Conservation (phyloP, 2,888 invertebrate species). For the Melieria crassipennis region DNA sequence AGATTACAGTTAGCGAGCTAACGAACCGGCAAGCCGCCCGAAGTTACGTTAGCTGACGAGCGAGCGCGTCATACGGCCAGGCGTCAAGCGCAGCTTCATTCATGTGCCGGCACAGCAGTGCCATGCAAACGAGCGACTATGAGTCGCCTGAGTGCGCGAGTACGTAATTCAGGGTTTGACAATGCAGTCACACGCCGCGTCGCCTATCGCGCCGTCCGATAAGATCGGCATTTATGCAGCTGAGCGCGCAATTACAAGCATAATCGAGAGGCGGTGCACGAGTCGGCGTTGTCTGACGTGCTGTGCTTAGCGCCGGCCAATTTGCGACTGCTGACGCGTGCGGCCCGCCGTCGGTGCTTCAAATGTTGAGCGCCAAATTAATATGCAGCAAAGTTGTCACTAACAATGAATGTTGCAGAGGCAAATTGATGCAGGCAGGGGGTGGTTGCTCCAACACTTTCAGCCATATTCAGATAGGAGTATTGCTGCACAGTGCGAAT, state of each 20-base stretch:
- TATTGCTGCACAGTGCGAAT: too few relatives aligned
- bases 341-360: not conserved
- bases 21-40: too few relatives aligned
- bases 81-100: too few relatives aligned
- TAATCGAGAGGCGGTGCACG: not conserved
- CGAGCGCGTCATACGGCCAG: too few relatives aligned
- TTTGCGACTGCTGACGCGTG: not conserved
- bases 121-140: not conserved
- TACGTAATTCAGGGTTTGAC: conserved; percentile 42
- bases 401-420: not conserved
- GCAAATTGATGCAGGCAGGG: not conserved
- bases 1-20: too few relatives aligned
- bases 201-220: conserved; percentile 13
- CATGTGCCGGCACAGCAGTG: too few relatives aligned
- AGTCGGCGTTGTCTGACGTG: not conserved
- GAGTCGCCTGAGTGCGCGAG: not conserved
- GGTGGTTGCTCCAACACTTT: too few relatives aligned
- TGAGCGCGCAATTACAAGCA: conserved; percentile 33
- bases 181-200: conserved; percentile 15
- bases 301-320: not conserved
- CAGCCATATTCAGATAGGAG: too few relatives aligned
- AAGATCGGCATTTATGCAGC: conserved; percentile 35
- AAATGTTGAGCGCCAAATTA: not conserved
- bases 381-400: not conserved
- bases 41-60: too few relatives aligned